phyloP scores from a whole-genome alignment of 2,113 vertebrate species.

The Aphelocoma coerulescens region DNA sequence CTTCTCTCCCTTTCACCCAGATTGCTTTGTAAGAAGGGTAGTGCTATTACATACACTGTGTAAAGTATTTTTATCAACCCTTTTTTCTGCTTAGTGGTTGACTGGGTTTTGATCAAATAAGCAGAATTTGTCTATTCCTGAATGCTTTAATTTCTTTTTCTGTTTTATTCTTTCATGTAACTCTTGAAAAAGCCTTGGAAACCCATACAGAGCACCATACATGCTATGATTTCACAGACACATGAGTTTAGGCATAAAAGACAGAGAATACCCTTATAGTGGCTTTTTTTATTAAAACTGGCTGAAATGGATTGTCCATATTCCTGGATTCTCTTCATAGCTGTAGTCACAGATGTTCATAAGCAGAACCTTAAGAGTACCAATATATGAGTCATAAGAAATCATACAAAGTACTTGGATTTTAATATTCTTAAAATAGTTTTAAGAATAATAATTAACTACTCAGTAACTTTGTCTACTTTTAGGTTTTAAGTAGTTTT shows the following conservation, averaged over 20 bases:
- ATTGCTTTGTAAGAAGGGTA: background rate
- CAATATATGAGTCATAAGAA: background rate
- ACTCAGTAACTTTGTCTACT: background rate
- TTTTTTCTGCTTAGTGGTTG: background rate
- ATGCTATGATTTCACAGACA: background rate
- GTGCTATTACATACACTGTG: background rate
- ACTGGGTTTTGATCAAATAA: background rate
- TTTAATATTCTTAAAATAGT: background rate
- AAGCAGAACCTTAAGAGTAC: background rate
- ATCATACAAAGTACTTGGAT: background rate
- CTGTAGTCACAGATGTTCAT: background rate
- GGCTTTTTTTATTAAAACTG: background rate
- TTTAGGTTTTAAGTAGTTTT: background rate
- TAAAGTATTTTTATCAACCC: background rate
- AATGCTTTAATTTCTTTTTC: background rate
- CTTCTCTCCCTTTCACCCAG: background rate
- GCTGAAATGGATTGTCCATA: background rate
- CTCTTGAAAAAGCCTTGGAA: background rate
- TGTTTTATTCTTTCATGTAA: background rate
- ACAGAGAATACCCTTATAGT: background rate
- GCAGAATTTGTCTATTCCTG: background rate
- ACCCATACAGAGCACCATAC: background rate
- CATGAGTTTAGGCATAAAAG: background rate
- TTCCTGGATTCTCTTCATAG: background rate
- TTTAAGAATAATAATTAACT: background rate